Conservation (phyloP, 2,113 vertebrate genomes). For the Pollachius pollachius region DNA sequence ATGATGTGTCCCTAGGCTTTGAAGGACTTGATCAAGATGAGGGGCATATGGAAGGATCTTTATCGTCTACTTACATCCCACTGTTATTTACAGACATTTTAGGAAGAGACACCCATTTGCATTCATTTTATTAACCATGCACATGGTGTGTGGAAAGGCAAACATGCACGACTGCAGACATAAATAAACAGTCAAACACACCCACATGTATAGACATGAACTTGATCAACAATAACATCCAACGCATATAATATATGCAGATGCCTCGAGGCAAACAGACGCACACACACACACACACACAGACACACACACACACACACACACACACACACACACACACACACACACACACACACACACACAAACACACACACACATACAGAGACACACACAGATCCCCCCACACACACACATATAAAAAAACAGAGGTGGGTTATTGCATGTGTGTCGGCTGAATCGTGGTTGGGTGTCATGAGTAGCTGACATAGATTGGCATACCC, state of each 20-base stretch:
- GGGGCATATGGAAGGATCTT: background rate
- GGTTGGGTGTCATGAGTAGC: constrained; percentile 51
- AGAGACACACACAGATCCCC: background rate
- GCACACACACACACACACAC: background rate
- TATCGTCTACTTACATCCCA: no score
- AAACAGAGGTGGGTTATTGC: constrained; percentile 50
- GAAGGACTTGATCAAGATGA: constrained; percentile 16
- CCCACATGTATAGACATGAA: background rate
- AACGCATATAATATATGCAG: no score
- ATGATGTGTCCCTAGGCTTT: constrained; percentile 16
- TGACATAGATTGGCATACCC: constrained; percentile 44
- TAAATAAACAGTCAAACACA: no score
- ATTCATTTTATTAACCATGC: background rate
- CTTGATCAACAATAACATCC: background rate
- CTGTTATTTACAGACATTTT: no score
- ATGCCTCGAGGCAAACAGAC: background rate
- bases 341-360: background rate
- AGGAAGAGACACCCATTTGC: constrained; percentile 15
- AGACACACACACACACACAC: background rate
- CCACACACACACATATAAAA: no score
- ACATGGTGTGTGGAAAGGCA: constrained; percentile 8
- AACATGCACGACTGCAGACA: background rate
- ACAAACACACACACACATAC: no score
- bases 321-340: no score
- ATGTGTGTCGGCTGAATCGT: constrained; percentile 43